Evolutionary conservation across 2,888 invertebrate genomes (phyloP).

Genomic region (Portevinia maculata): DNA sequence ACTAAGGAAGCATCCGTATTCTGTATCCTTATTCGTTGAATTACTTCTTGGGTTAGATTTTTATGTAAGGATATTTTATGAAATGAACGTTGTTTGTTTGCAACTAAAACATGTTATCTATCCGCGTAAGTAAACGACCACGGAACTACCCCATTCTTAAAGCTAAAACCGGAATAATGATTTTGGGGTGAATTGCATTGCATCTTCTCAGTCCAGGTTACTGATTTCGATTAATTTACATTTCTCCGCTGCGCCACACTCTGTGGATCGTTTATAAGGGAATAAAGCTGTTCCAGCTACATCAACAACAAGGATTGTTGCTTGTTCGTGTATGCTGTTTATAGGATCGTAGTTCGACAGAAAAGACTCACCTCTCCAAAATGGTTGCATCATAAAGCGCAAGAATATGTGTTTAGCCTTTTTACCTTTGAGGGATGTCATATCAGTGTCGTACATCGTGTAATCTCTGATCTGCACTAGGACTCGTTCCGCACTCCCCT

Average conservation of each 20-base stretch:
- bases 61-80: slow-evolving; percentile 42
- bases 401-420: background rate
- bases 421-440: slow-evolving; percentile 38
- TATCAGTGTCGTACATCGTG: slow-evolving; percentile 46
- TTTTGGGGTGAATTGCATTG: slow-evolving; percentile 24
- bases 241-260: slow-evolving; percentile 4
- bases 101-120: slow-evolving; percentile 30
- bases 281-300: background rate
- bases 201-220: slow-evolving; percentile 12
- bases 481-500: background rate
- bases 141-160: slow-evolving; percentile 15
- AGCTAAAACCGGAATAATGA: background rate
- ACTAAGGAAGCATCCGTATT: slow-evolving; percentile 24
- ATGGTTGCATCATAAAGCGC: slow-evolving; percentile 33
- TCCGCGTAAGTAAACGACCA: slow-evolving; percentile 12
- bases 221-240: slow-evolving; percentile 41
- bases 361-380: background rate
- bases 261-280: background rate
- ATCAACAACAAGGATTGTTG: slow-evolving; percentile 1
- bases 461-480: slow-evolving; percentile 24
- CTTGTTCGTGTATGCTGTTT: background rate
- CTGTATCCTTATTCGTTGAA: slow-evolving; percentile 55
- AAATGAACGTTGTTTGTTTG: slow-evolving; percentile 54
- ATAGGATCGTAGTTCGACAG: background rate
- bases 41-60: slow-evolving; percentile 54